Conservation (phyloP, 2,797 vertebrate species). For the Danio kyathit region DNA sequence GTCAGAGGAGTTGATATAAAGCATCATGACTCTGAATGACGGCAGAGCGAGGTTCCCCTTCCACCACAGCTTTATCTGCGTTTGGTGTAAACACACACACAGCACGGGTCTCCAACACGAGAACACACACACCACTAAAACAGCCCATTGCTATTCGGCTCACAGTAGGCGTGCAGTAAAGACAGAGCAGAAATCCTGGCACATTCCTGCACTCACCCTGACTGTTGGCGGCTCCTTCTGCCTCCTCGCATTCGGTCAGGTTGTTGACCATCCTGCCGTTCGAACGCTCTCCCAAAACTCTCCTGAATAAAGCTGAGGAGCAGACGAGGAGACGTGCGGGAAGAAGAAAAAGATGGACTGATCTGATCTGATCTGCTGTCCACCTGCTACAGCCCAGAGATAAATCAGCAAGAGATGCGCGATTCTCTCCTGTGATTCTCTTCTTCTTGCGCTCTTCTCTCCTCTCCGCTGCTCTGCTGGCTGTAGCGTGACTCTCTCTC, state of each 20-base stretch:
- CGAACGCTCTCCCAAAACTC: conserved; percentile 62
- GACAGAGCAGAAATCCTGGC: conserved; percentile 46
- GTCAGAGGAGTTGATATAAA: background rate
- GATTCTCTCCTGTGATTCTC: conserved; percentile 41
- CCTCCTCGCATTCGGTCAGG: conserved; percentile 96
- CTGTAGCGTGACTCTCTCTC: conserved; percentile 52
- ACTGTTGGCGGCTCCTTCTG: conserved; percentile 90
- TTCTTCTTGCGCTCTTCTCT: conserved; percentile 46
- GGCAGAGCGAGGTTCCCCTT: conserved; percentile 28
- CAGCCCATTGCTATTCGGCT: conserved; percentile 62
- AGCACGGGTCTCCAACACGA: background rate
- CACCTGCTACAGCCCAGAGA: conserved; percentile 41
- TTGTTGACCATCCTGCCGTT: conserved; percentile 94
- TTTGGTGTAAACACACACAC: conserved; percentile 11
- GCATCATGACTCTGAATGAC: background rate
- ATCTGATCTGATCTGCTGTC: conserved; percentile 42
- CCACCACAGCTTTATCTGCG: background rate
- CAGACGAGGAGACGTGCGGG: conserved; percentile 19
- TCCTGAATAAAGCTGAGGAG: conserved; percentile 40
- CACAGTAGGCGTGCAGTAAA: conserved; percentile 57
- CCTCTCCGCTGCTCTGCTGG: conserved; percentile 46
- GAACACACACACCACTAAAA: conserved; percentile 45
- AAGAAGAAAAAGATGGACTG: conserved; percentile 47
- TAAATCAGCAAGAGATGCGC: conserved; percentile 32
- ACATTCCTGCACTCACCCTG: conserved; percentile 90